Base-by-base conservation (phyloP, 1,140 invertebrate genomes). In the Drosophila sproati region DNA sequence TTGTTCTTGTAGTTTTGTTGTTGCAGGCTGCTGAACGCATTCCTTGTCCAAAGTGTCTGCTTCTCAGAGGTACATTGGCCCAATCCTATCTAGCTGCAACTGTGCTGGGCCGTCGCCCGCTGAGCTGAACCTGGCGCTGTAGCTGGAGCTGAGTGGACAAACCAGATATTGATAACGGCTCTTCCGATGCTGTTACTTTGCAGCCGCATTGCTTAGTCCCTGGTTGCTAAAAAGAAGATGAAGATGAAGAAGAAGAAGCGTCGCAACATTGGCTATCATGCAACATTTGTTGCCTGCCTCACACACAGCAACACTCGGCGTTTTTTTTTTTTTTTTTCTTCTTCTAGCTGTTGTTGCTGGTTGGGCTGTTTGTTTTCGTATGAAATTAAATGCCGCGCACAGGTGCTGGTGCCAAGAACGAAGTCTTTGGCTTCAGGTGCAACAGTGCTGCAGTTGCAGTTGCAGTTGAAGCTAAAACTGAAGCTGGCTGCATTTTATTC, bases 101-200 rank as follows among this genome's bases (percentile, higher is more conserved):
- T 69, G 63, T 68, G 68, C 73, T 86, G 77, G 69, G 50, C 75
- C 29, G 62, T 75, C 39, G 43, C 56, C 56, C 56, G 51, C 51
- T 76, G 62, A 60, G 82, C 56, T 62, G 72, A 64, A 67, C 48
- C 59, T 68, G 78, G 73, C 79, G 77, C 73, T 74, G 73, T 0
- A 43, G 39, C 39, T 43, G n/a, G n/a, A 77, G 64, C 73, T 76
- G 85, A 91, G 90, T 91, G 89, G 90, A 91, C 90, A 91, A 91
- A 91, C 90, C 90, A 90, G 90, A 91, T 91, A 91, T 91, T 91
- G 90, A 91, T 91, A 91, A 91, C 90, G 90, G 90, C 90, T 91
- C 86, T 90, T 91, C 86, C 86, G 90, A 83, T 86, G 89, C 83
- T 83, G 83, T 88, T 88, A 88, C 73, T 89, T 82, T 78, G 76